These are phyloP conservation scores for Anhinga rufa DNA, from an alignment of 2,113 vertebrate genomes.

Conservation along the genomic window DNA sequence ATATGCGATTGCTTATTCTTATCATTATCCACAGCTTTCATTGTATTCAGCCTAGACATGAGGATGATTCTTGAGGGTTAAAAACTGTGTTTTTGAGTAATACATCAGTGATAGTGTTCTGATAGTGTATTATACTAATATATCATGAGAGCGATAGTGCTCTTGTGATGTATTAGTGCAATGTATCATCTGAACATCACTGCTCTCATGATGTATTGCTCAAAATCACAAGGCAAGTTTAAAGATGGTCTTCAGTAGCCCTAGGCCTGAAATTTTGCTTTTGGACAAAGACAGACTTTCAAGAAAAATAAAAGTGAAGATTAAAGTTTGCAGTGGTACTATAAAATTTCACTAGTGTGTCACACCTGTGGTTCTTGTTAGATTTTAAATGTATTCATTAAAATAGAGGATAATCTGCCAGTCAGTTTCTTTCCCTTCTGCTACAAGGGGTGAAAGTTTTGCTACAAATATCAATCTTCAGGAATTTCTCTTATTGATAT, in stretches of 20 bases:
- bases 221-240: slow-evolving; percentile 57
- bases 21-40: neutral
- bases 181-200: slow-evolving; percentile 64
- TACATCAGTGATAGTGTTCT: slow-evolving; percentile 63
- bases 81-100: slow-evolving; percentile 59
- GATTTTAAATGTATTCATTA: neutral
- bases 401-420: neutral
- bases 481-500: neutral
- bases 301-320: slow-evolving; percentile 25
- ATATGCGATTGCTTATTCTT: neutral
- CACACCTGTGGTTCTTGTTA: neutral
- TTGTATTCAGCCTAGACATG: neutral
- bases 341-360: neutral
- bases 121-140: slow-evolving; percentile 67
- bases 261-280: slow-evolving; percentile 41
- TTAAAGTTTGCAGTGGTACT: neutral
- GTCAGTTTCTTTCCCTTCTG: neutral
- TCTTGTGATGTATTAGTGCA: slow-evolving; percentile 59
- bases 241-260: slow-evolving; percentile 52
- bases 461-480: neutral
- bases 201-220: slow-evolving; percentile 59
- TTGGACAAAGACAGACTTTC: slow-evolving; percentile 40
- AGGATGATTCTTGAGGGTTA: slow-evolving; percentile 51
- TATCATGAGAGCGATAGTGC: slow-evolving; percentile 56
- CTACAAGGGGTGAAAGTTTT: neutral